Conservation (phyloP, 2,797 vertebrate genomes). For the Hydrocynus forskahlii region DNA sequence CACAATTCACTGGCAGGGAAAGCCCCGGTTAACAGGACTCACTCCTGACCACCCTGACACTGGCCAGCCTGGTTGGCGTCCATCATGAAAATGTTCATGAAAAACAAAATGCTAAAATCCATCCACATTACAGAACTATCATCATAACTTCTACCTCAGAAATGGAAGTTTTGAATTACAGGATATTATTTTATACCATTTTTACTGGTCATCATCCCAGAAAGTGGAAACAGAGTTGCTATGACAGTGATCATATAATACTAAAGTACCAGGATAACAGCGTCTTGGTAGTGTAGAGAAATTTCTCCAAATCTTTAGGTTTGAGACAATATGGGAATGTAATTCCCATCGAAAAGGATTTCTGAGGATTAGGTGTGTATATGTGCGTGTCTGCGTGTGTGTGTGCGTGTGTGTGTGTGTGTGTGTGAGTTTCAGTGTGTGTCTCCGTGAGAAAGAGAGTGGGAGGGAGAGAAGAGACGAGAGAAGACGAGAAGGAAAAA, state of each 20-base stretch:
- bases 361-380: slow-evolving; percentile 62
- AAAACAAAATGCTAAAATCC: too few relatives aligned
- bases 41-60: slow-evolving; percentile 37
- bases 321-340: slow-evolving; percentile 33
- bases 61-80: background rate
- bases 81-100: too few relatives aligned
- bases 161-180: too few relatives aligned
- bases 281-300: background rate
- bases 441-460: slow-evolving; percentile 58
- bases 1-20: slow-evolving; percentile 55
- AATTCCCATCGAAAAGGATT: slow-evolving; percentile 65
- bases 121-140: background rate
- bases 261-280: background rate
- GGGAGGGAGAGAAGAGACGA: slow-evolving; percentile 54
- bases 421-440: slow-evolving; percentile 10
- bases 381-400: background rate
- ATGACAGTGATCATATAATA: background rate
- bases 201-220: too few relatives aligned
- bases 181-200: too few relatives aligned
- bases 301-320: slow-evolving; percentile 27
- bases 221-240: too few relatives aligned
- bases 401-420: too few relatives aligned
- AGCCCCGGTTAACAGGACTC: slow-evolving; percentile 52
- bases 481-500: slow-evolving; percentile 27
- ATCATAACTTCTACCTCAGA: background rate